Percentiles rank a stretch among this genome's conserved stretches.
These are phyloP conservation scores for Pectinophora gossypiella DNA, from an alignment of 1,140 invertebrate species.

Conservation along the genomic window DNA sequence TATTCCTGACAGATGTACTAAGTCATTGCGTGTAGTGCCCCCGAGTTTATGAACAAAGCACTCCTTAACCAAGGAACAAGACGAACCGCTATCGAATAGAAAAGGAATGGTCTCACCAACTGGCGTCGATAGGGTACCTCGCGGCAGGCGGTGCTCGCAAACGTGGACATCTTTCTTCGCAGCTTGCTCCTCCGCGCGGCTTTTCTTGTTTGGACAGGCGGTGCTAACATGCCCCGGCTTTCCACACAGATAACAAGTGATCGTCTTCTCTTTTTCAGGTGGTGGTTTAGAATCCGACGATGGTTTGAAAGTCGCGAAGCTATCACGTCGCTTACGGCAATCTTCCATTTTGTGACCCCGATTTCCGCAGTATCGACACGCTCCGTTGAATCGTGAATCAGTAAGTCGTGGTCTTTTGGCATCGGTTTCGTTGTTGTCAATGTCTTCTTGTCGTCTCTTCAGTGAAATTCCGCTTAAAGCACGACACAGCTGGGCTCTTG, in stretches of 20 bases:
- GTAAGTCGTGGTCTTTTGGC: slow-evolving; percentile 12
- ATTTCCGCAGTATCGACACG: slow-evolving; percentile 20
- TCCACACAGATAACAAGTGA: slow-evolving; percentile 1
- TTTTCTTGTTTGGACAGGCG: slow-evolving; percentile 3
- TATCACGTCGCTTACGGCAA: slow-evolving; percentile 17
- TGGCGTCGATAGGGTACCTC: slow-evolving; percentile 17
- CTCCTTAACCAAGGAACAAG: slow-evolving; percentile 17
- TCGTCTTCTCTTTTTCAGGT: not conserved
- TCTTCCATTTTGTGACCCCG: slow-evolving; percentile 14
- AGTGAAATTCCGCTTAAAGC: not conserved
- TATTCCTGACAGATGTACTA: slow-evolving; percentile 1
- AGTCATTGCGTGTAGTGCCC: not conserved
- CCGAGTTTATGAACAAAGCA: slow-evolving; percentile 1
- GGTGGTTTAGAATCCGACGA: not conserved
- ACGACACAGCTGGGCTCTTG: not conserved
- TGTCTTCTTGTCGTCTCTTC: not conserved
- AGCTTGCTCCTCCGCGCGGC: not conserved
- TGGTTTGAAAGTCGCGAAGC: not conserved
- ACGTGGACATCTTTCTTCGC: slow-evolving; percentile 19
- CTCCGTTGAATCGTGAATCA: slow-evolving; percentile 17
- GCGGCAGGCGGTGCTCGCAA: slow-evolving; percentile 16
- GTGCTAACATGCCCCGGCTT: slow-evolving; percentile 1
- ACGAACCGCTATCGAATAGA: slow-evolving; percentile 17
- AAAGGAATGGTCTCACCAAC: slow-evolving; percentile 22
- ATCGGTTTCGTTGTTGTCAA: slow-evolving; percentile 14